Percentiles rank a stretch among this genome's conserved stretches.
phyloP scores from a whole-genome alignment of 2,888 invertebrate genomes.

The Suillia variegata region DNA sequence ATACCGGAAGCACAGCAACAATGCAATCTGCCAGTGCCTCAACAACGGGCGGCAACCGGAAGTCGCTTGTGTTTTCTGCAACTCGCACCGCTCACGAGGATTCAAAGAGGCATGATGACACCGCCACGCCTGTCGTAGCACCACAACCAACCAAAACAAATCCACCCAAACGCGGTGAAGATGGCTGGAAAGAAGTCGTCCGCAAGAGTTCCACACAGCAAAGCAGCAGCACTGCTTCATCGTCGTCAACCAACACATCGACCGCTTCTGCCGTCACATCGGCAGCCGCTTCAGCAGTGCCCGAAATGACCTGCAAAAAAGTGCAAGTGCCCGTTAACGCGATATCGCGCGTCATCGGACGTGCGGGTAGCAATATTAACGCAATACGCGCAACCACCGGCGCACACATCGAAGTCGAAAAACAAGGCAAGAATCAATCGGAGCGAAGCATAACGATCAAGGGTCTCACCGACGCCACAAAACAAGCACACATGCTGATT shows the following conservation, averaged over 20 bases:
- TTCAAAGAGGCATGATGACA: conserved; percentile 62
- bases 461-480: conserved; percentile 89
- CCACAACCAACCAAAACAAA: not conserved
- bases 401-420: conserved; percentile 98
- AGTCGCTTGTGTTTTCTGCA: conserved; percentile 34
- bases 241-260: conserved; percentile 48
- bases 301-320: conserved; percentile 76
- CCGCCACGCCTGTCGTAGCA: conserved; percentile 22
- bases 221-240: conserved; percentile 18
- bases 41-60: conserved; percentile 30
- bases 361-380: conserved; percentile 97
- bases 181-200: conserved; percentile 97
- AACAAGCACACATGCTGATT: conserved; percentile 90
- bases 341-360: conserved; percentile 95
- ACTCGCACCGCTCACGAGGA: conserved; percentile 43
- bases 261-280: conserved; percentile 37
- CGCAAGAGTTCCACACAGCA: conserved; percentile 75
- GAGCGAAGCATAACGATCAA: conserved; percentile 95
- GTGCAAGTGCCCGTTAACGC: conserved; percentile 93
- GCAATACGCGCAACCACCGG: conserved; percentile 96
- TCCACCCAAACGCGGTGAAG: conserved; percentile 75
- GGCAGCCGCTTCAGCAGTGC: conserved; percentile 40
- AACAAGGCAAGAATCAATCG: conserved; percentile 92
- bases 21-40: conserved; percentile 66
- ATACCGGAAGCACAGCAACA: conserved; percentile 63